Base-by-base conservation (phyloP, 2,113 vertebrate genomes). In the Hepsetus odoe region DNA sequence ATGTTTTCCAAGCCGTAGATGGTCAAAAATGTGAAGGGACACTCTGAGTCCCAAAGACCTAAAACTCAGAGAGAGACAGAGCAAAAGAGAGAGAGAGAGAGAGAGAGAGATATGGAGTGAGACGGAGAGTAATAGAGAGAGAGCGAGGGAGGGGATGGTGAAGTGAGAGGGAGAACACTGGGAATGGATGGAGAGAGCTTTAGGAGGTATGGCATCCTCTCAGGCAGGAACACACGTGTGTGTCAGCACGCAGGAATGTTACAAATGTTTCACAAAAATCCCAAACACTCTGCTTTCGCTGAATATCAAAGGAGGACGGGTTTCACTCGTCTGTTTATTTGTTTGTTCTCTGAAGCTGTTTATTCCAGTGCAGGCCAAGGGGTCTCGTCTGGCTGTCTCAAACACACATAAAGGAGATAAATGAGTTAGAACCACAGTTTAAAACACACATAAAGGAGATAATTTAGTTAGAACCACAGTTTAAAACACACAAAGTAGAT, bases 1-100 rank as follows among this genome's bases (percentile, higher is more conserved):
- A 86, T 87, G 83, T 90, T 92, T 91, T 92, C 90, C 91, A 91
- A 88, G 62, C 89, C 90, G 85, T 91, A 91, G 85, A 91, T 92
- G 90, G 90, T 90, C 87, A 91, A 85, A 91, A 86, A 73, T 75
- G 89, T 86, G 80, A 80, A 66, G 80, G 72, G 85, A 86, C 86
- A 81, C 80, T 30, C 32, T 46, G 65, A 84, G 86, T 72, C 70
- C 33, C 40, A 55, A 72, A 38, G 33, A 72, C 22, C 18, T 40
- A 72, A 61, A 61, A 61, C 58, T 14, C 24, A 59, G 1, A 59
- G 56, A 28, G 33, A 65, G 62, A 67, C n/a, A 44, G 65, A 26
- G 65, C 14, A 12, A 30, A 11, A 40, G 65, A 28, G 1, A 26
- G 40, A 64, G 30, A 30, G 56, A 56, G 16, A 20, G 58, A 32